These are phyloP conservation scores for Gari tellinella DNA, from an alignment of 2,888 invertebrate species.

Conservation along the genomic window DNA sequence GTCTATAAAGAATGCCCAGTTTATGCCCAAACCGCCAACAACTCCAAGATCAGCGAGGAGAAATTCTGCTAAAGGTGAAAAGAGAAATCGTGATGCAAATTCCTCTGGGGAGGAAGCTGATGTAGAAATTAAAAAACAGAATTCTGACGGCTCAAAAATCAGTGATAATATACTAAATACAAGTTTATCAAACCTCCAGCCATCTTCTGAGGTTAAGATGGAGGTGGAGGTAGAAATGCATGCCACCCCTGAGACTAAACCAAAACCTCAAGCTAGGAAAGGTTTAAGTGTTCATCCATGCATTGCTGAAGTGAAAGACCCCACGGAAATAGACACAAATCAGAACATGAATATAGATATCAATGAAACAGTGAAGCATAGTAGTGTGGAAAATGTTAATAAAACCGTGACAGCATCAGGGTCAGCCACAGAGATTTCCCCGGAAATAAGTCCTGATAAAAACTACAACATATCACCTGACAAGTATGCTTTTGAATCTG, in stretches of 20 bases:
- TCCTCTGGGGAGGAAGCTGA: constrained; percentile 75
- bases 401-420: not conserved
- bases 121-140: constrained; percentile 61
- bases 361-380: not conserved
- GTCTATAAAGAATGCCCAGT: constrained; percentile 71
- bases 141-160: constrained; percentile 31
- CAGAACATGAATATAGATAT: constrained; percentile 46
- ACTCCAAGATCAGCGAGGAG: constrained; percentile 65
- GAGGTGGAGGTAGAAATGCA: constrained; percentile 13
- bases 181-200: constrained; percentile 44
- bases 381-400: not conserved
- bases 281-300: constrained; percentile 53
- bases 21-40: constrained; percentile 76
- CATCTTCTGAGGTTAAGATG: constrained; percentile 35
- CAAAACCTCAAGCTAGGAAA: constrained; percentile 18
- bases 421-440: constrained; percentile 4
- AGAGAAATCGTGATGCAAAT: constrained; percentile 66
- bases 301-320: constrained; percentile 40
- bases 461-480: constrained; percentile 29
- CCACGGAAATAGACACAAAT: constrained; percentile 21
- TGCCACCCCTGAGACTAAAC: constrained; percentile 3
- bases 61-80: constrained; percentile 67
- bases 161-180: constrained; percentile 44
- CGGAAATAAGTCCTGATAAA: constrained; percentile 24
- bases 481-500: constrained; percentile 23